phyloP scores from a whole-genome alignment of 2,113 vertebrate genomes.

The Hemichromis elongatus region DNA sequence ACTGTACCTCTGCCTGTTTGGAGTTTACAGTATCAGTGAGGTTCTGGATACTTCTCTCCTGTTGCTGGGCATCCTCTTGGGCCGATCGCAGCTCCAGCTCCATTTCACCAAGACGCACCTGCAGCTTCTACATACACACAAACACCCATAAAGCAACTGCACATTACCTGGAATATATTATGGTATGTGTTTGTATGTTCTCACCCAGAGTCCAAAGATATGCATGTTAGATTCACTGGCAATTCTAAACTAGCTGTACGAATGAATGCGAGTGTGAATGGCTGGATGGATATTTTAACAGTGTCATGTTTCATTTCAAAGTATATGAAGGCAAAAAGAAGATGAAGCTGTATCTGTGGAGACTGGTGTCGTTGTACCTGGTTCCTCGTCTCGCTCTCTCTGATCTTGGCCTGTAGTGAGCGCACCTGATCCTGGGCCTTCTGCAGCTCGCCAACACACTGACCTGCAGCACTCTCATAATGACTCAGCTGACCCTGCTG shows the following conservation, averaged over 20 bases:
- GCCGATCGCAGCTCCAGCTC: constrained; percentile 75
- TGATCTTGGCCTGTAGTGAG: constrained; percentile 75
- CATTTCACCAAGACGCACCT: constrained; percentile 81
- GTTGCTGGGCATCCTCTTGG: constrained; percentile 76
- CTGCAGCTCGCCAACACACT: constrained; percentile 61
- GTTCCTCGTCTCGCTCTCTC: constrained; percentile 77
- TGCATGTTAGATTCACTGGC: neutral
- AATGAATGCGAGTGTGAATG: neutral
- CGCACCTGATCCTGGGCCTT: constrained; percentile 74
- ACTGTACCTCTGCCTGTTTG: constrained; percentile 84
- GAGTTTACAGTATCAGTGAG: constrained; percentile 76
- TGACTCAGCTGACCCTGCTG: constrained; percentile 64
- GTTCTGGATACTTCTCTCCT: constrained; percentile 79
- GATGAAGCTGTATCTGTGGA: neutral
- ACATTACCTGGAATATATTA: neutral
- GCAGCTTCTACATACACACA: constrained; percentile 76
- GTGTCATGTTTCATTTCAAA: neutral
- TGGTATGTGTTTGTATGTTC: neutral
- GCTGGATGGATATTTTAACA: neutral
- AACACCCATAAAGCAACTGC: neutral
- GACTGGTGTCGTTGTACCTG: constrained; percentile 68
- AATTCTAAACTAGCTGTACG: neutral
- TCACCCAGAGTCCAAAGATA: neutral
- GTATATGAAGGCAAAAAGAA: neutral
- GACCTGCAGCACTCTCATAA: constrained; percentile 54